These are phyloP conservation scores for Limanda limanda DNA, from an alignment of 2,113 vertebrate genomes.

Conservation along the genomic window DNA sequence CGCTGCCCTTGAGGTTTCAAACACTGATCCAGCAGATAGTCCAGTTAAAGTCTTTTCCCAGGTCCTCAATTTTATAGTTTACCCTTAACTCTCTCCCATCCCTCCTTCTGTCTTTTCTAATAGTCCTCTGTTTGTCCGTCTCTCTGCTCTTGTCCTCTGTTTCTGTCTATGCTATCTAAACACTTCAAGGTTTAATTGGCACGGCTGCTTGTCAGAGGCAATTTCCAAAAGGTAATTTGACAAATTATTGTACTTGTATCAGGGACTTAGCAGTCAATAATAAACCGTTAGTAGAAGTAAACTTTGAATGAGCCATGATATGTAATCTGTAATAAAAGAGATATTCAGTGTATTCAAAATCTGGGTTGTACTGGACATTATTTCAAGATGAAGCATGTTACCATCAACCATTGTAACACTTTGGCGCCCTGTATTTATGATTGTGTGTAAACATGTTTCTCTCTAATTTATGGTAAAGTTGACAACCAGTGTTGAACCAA, in stretches of 20 bases:
- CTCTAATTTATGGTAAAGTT: slow-evolving; percentile 29
- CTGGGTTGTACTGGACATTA: neutral
- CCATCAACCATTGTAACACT: neutral
- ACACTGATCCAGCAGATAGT: slow-evolving; percentile 59
- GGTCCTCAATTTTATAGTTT: slow-evolving; percentile 42
- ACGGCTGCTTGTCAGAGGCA: slow-evolving; percentile 5
- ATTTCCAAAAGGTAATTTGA: neutral
- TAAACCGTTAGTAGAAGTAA: neutral
- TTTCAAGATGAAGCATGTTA: neutral
- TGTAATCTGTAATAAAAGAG: neutral
- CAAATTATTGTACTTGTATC: neutral
- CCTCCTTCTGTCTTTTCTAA: slow-evolving; percentile 10
- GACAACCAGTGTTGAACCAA: slow-evolving; percentile 24
- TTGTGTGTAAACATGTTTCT: slow-evolving; percentile 14
- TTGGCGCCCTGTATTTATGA: slow-evolving; percentile 3
- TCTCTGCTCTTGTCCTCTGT: neutral
- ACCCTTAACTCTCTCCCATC: slow-evolving; percentile 25
- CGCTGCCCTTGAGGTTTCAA: slow-evolving; percentile 66
- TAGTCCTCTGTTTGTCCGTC: slow-evolving; percentile 16
- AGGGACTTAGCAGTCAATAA: neutral
- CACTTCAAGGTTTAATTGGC: slow-evolving; percentile 30
- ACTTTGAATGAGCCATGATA: neutral
- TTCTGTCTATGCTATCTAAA: neutral
- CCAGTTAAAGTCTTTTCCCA: slow-evolving; percentile 53
- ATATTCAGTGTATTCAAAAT: neutral